phyloP scores from a whole-genome alignment of 2,113 vertebrate genomes.

The Epinephelus moara region DNA sequence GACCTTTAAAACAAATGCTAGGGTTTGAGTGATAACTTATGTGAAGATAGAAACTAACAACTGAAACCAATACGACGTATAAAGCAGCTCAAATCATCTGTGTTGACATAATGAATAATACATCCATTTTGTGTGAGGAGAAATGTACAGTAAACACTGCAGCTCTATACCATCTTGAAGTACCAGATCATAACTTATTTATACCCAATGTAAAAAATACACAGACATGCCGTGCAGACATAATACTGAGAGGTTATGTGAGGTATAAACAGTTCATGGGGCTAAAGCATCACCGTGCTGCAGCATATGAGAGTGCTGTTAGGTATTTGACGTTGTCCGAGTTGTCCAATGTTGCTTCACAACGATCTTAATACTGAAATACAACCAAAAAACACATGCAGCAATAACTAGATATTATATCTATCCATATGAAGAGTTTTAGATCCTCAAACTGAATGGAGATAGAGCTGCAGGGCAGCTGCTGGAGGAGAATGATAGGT shows the following conservation, averaged over 20 bases:
- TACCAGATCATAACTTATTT: not conserved
- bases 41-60: not conserved
- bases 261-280: not conserved
- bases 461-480: not conserved
- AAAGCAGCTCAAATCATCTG: not conserved
- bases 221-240: not conserved
- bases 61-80: not conserved
- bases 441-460: not conserved
- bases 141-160: not conserved
- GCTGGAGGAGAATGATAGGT: slow-evolving; percentile 5
- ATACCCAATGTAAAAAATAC: not conserved
- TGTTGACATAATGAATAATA: not conserved
- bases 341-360: not conserved
- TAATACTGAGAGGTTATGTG: not conserved
- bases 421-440: not conserved
- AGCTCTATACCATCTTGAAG: not conserved
- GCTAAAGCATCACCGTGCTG: not conserved
- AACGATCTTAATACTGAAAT: too few species aligned
- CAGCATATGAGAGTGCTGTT: not conserved
- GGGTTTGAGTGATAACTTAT: not conserved
- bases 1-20: not conserved
- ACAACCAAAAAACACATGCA: too few species aligned
- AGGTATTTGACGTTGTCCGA: not conserved
- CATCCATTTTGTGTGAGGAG: not conserved
- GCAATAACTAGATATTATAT: too few species aligned